Evolutionary conservation across 2,113 vertebrate species (phyloP).

Genomic region (Mormyrus lacerda): DNA sequence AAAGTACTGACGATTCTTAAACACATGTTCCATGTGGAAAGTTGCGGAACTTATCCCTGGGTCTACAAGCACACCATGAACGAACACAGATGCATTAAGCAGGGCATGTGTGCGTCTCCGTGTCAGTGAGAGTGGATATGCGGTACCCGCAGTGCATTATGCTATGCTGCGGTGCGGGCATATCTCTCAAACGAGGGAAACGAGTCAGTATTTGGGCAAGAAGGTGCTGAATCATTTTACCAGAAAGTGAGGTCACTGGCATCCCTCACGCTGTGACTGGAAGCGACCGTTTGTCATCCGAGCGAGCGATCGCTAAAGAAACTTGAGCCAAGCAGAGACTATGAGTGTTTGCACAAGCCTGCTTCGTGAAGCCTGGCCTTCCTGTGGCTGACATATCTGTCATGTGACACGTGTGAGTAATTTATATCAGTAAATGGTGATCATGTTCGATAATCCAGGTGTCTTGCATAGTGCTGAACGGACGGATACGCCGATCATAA

Average conservation of each 20-base stretch:
- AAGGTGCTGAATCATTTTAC: slow-evolving; percentile 9
- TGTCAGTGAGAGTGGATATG: background rate
- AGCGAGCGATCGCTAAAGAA: background rate
- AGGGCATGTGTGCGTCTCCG: background rate
- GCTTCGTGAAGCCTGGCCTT: background rate
- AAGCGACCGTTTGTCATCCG: background rate
- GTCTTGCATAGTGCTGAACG: background rate
- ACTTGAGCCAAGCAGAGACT: background rate
- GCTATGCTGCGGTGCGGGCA: background rate
- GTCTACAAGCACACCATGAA: background rate
- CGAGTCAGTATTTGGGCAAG: background rate
- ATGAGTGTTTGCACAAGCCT: background rate
- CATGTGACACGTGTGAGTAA: background rate
- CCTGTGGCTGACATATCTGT: background rate
- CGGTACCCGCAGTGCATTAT: background rate
- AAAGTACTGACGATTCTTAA: background rate
- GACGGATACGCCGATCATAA: background rate
- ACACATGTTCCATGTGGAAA: background rate
- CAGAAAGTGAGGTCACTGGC: slow-evolving; percentile 11
- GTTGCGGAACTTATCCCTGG: background rate
- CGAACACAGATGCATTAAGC: background rate
- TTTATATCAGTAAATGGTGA: background rate
- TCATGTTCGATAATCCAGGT: background rate
- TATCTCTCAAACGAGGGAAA: background rate
- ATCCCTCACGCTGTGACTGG: background rate